Evolutionary conservation across 2,888 invertebrate genomes (phyloP), one percentile per base, ranked within the genome.

Genomic region (Zeuzera pyrina): DNA sequence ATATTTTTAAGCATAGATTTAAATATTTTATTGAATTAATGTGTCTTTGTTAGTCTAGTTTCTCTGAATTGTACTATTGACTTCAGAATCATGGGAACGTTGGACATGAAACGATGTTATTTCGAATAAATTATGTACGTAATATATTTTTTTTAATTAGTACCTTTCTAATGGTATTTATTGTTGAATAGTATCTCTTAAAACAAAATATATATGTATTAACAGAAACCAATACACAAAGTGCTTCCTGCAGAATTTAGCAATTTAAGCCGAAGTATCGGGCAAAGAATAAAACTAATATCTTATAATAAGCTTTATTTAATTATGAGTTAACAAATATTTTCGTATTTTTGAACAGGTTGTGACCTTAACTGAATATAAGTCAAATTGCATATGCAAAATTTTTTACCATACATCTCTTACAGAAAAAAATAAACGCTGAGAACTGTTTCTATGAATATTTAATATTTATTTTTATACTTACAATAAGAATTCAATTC

Each of bases 241-340:
- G n/a, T n/a, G n/a, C n/a, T n/a, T n/a, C n/a, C n/a, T n/a, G n/a
- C n/a, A n/a, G n/a, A n/a, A n/a, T n/a, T n/a, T n/a, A n/a, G n/a
- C n/a, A n/a, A n/a, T n/a, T n/a, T n/a, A n/a, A n/a, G n/a, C n/a
- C n/a, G n/a, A n/a, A n/a, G n/a, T n/a, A n/a, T n/a, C n/a, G n/a
- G n/a, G 6, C 26, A 31, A 41, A 25, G 29, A 79, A 77, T 76
- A 76, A 81, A 79, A 79, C 78, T 32, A 79, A 53, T 68, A 57
- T 79, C 79, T 83, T 83, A 81, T 81, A 78, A 79, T 83, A 83
- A 81, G 83, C 83, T 83, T 81, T 83, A 83, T 83, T 81, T 83
- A 81, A 83, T 83, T 83, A 83, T 81, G 79, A 83, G 79, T 81
- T 83, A 83, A 83, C 83, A 83, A 79, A 81, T 81, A 73, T 76